phyloP scores from a whole-genome alignment of 1,140 invertebrate genomes.

The Ips typographus region DNA sequence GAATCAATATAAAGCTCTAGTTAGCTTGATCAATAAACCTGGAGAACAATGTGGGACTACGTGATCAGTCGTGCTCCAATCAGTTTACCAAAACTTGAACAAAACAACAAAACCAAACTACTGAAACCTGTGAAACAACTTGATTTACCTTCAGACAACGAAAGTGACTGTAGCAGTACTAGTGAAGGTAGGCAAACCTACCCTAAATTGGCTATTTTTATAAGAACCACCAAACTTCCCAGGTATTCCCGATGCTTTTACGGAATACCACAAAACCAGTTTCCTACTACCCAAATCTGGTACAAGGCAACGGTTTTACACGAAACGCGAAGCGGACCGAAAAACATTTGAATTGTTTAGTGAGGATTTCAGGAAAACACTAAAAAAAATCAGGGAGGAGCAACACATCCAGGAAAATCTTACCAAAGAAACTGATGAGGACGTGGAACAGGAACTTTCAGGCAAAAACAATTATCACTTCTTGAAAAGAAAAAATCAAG shows the following conservation, averaged over 20 bases:
- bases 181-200: neutral
- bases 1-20: neutral
- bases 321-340: conserved; percentile 40
- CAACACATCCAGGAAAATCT: neutral
- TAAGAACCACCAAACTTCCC: neutral
- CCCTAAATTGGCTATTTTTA: neutral
- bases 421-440: conserved; percentile 8
- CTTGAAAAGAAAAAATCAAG: no score
- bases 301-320: conserved; percentile 31
- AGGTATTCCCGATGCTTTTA: conserved; percentile 40
- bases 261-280: conserved; percentile 40
- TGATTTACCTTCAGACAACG: conserved; percentile 23
- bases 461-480: neutral
- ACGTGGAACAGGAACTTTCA: conserved; percentile 7
- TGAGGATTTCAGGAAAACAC: conserved; percentile 41
- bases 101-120: conserved; percentile 13
- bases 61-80: conserved; percentile 1
- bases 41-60: conserved; percentile 14
- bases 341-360: conserved; percentile 41
- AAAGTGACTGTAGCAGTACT: conserved; percentile 33
- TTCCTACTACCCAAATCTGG: conserved; percentile 32
- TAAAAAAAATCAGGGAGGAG: conserved; percentile 26
- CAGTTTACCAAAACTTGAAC: conserved; percentile 1
- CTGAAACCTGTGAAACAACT: conserved; percentile 35
- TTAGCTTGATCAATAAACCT: conserved; percentile 15